phyloP scores from a whole-genome alignment of 2,888 invertebrate species.

The Lithophane semibrunnea region DNA sequence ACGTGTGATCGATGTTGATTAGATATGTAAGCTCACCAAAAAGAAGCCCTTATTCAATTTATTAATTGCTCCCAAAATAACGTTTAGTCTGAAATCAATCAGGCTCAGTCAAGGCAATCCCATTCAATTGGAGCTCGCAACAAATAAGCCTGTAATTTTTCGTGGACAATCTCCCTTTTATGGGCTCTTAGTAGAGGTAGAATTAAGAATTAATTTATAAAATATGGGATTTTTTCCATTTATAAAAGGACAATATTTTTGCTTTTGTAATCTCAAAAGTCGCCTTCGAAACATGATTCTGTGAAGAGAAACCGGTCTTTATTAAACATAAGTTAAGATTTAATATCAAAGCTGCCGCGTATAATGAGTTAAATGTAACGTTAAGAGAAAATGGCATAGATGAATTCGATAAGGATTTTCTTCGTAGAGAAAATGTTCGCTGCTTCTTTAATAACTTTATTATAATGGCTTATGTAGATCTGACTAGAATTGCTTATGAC shows the following conservation, averaged over 20 bases:
- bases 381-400: constrained; percentile 7
- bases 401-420: constrained; percentile 32
- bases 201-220: constrained; percentile 30
- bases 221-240: not conserved
- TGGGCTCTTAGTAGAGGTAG: constrained; percentile 4
- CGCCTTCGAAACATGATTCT: not conserved
- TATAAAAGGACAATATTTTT: not conserved
- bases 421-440: constrained; percentile 3
- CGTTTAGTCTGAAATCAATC: constrained; percentile 53
- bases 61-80: constrained; percentile 38
- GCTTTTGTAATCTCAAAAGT: not conserved
- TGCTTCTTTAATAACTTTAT: not conserved
- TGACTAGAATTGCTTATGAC: not conserved
- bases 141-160: constrained; percentile 55
- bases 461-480: not conserved
- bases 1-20: constrained; percentile 13
- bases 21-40: constrained; percentile 1
- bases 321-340: not conserved
- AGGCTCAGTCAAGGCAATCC: constrained; percentile 49
- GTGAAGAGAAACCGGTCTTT: not conserved
- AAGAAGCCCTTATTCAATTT: constrained; percentile 25
- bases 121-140: constrained; percentile 51
- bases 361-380: constrained; percentile 19
- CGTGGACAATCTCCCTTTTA: constrained; percentile 27
- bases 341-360: constrained; percentile 14